Conservation (phyloP, 2,797 vertebrate genomes). For the Protosalanx chinensis region DNA sequence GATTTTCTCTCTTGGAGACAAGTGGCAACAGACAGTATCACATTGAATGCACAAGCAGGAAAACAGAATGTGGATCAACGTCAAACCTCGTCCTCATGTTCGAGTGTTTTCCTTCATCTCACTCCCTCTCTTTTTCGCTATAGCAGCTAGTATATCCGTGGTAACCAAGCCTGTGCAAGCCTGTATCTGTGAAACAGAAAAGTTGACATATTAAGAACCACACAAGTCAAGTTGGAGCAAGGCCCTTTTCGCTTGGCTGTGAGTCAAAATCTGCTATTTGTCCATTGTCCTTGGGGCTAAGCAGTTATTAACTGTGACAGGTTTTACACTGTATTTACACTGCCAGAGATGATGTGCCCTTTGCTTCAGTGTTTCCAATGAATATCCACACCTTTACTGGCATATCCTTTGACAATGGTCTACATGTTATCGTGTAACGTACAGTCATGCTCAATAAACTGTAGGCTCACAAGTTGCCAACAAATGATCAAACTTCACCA, state of each 20-base stretch:
- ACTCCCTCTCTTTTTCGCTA: background rate
- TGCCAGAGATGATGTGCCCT: constrained; percentile 5
- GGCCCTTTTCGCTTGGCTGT: constrained; percentile 4
- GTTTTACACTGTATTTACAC: background rate
- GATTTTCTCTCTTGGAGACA: background rate
- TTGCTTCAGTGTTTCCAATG: background rate
- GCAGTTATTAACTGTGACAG: constrained; percentile 30
- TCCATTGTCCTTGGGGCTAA: constrained; percentile 26
- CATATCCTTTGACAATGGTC: background rate
- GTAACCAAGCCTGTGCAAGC: constrained; percentile 3
- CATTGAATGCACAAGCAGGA: no score
- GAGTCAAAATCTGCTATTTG: constrained; percentile 48
- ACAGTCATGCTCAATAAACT: background rate
- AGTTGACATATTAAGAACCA: constrained; percentile 25
- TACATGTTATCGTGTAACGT: background rate
- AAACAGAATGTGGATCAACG: no score
- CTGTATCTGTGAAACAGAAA: constrained; percentile 12
- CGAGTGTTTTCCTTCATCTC: background rate
- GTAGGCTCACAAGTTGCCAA: background rate
- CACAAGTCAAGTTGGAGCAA: constrained; percentile 19
- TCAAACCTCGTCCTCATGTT: no score
- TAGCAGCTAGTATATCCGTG: background rate
- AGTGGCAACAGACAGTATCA: no score
- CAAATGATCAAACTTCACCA: background rate
- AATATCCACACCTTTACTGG: background rate